Base-by-base conservation (phyloP, 2,797 vertebrate genomes). In the Pseudotriccus pelzelni region DNA sequence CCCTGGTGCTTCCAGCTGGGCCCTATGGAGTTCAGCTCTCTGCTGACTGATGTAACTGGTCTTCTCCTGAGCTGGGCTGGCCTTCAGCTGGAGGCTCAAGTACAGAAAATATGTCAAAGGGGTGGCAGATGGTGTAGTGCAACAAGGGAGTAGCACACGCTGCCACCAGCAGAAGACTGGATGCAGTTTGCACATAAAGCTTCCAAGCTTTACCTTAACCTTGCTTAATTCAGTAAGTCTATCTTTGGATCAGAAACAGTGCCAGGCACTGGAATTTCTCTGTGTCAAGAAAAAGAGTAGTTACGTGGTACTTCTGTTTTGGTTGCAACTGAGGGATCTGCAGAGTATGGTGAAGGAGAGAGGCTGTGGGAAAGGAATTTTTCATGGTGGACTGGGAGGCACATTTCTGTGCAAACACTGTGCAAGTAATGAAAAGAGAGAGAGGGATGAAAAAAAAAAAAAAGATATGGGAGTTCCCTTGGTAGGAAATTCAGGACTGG, bases 61-160 rank as follows among this genome's bases (percentile, higher is more conserved):
- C 32, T 69, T 34, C 64, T 64, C 1, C 41, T 59, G 34, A 34
- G 10, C 72, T 50, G 73, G 44, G 41, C 60, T 77, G 64, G 60
- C 53, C 56, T 89, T 79, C 52, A 66, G 6, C 37, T 9, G 3
- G 23, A 49, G 67, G 74, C n/a, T 78, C 52, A 47, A 21, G 60
- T 39, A 14, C 3, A 84, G 41, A 80, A 92, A 83, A 63, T 60
- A n/a, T 1, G 4, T 7, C 34, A 52, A 22, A 17, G 10, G 67
- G 7, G 14, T 73, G n/a, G 21, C 59, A 90, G 39, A 70, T 12
- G 4, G 14, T 30, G 12, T 10, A 24, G 46, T 39, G 16, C 53
- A 47, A 41, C 7, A 21, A 58, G 59, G 14, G 34, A 89, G 21
- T 20, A 84, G n/a, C 28, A 55, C 0, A 0, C 30, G 5, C 23